Conservation (phyloP, 2,888 invertebrate genomes). For the Dryobota labecula region DNA sequence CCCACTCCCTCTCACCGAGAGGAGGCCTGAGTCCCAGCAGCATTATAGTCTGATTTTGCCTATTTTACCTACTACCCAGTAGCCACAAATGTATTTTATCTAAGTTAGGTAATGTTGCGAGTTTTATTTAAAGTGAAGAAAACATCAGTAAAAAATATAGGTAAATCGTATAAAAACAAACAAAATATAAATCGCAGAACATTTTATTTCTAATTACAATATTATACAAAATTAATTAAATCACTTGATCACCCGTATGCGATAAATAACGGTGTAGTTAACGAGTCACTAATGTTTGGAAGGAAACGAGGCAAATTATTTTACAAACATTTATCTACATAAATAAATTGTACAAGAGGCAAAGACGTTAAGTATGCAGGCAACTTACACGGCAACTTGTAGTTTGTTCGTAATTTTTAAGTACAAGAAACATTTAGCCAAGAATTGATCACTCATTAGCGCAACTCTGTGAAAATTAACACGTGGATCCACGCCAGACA, state of each 20-base stretch:
- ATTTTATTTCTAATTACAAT: constrained; percentile 75
- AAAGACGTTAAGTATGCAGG: constrained; percentile 5
- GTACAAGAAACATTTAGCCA: background rate
- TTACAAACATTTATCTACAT: constrained; percentile 23
- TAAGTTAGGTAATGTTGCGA: no score
- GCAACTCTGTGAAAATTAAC: background rate
- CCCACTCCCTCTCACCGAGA: no score
- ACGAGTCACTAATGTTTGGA: constrained; percentile 44
- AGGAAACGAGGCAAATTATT: constrained; percentile 21
- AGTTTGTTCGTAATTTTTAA: background rate
- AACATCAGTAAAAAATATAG: no score
- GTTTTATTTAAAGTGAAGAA: no score
- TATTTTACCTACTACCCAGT: no score
- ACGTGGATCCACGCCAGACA: no score
- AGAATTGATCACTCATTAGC: background rate
- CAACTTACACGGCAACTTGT: background rate
- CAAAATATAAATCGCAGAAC: constrained; percentile 56
- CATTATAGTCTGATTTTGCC: no score
- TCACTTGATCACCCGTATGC: constrained; percentile 65
- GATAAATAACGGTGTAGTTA: constrained; percentile 28
- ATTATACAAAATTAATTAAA: constrained; percentile 76
- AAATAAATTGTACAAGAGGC: constrained; percentile 11
- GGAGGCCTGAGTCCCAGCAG: no score
- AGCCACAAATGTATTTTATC: background rate
- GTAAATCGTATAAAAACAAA: constrained; percentile 15